A percentile compares a stretch with the other conserved stretches of the same genome.
phyloP scores from a whole-genome alignment of 2,888 invertebrate species.

The Erebia epiphron region DNA sequence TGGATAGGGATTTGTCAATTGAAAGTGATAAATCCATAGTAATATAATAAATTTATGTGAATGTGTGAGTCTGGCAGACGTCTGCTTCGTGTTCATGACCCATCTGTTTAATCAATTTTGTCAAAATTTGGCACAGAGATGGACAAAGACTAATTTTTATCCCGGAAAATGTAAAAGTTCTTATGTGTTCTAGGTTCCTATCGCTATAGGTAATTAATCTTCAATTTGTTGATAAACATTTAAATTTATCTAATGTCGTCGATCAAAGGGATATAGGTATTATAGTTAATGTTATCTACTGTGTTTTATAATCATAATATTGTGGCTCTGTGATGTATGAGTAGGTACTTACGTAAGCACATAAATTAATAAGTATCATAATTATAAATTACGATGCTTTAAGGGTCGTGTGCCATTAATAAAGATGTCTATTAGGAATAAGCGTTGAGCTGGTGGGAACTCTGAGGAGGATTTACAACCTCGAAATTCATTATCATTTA shows the following conservation, averaged over 20 bases:
- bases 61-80: too few relatives aligned
- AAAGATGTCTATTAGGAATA: background rate
- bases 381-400: slow-evolving; percentile 1
- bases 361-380: background rate
- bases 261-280: background rate
- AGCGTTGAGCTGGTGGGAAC: background rate
- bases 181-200: too few relatives aligned
- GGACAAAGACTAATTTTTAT: too few relatives aligned
- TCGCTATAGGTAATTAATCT: background rate
- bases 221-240: background rate
- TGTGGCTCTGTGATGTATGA: background rate
- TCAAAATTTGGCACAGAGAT: too few relatives aligned
- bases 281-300: background rate
- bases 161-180: too few relatives aligned
- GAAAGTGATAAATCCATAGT: too few relatives aligned
- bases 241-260: background rate
- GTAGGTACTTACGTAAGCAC: background rate
- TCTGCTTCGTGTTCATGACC: too few relatives aligned
- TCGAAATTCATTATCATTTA: too few relatives aligned
- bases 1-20: too few relatives aligned
- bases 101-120: too few relatives aligned
- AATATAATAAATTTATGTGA: too few relatives aligned
- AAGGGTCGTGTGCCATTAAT: background rate
- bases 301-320: slow-evolving; percentile 2
- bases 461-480: background rate